Percentiles rank a stretch among this genome's conserved stretches.
Conservation (phyloP, 2,797 vertebrate genomes). For the Alosa sapidissima region DNA sequence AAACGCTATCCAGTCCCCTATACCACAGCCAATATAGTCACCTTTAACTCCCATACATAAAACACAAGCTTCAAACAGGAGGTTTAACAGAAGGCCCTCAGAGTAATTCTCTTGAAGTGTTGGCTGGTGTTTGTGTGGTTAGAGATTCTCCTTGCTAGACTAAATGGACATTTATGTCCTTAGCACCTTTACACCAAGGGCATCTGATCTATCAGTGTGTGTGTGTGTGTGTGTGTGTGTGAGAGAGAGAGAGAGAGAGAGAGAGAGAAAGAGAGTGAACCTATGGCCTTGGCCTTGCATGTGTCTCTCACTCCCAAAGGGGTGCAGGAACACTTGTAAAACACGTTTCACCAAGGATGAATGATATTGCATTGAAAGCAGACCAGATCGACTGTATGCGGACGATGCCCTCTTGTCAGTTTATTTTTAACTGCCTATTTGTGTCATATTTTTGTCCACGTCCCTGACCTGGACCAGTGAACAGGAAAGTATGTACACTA, state of each 20-base stretch:
- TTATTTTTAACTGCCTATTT: slow-evolving; percentile 24
- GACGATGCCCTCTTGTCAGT: neutral
- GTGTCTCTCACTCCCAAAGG: neutral
- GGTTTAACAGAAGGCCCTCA: neutral
- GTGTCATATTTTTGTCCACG: slow-evolving; percentile 19
- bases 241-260: too few relatives aligned
- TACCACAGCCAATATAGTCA: neutral
- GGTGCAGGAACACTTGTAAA: neutral
- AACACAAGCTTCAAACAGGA: neutral
- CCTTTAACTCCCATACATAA: neutral
- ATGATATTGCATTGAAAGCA: slow-evolving; percentile 9
- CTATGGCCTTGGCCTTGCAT: neutral
- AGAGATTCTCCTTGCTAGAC: neutral
- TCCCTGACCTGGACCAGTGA: slow-evolving; percentile 15
- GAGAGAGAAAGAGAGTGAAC: neutral
- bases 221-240: neutral
- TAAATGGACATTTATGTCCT: neutral
- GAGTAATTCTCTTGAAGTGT: neutral
- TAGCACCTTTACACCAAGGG: neutral
- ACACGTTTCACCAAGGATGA: neutral
- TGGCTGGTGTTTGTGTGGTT: neutral
- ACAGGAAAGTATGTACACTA: slow-evolving; percentile 11
- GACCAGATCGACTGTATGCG: neutral
- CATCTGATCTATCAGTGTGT: neutral
- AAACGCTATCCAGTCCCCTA: slow-evolving; percentile 7